Evolutionary conservation across 2,888 invertebrate genomes (phyloP).

Genomic region (Myathropa florea): DNA sequence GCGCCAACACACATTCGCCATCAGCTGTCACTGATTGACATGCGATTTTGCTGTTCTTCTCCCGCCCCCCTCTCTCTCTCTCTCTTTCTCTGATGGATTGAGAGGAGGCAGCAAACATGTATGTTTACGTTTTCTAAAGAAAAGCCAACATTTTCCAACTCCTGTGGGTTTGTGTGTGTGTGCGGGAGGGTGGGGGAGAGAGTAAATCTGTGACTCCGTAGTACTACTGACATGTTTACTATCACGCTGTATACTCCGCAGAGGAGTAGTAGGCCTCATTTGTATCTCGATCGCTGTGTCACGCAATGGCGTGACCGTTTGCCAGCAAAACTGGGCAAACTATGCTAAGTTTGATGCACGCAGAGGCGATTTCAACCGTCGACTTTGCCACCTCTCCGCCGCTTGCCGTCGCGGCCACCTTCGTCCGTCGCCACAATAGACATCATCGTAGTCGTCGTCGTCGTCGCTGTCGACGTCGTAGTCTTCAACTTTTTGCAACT

Average conservation of each 20-base stretch:
- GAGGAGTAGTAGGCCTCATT: slow-evolving; percentile 64
- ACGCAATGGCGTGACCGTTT: slow-evolving; percentile 74
- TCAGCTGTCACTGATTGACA: slow-evolving; percentile 65
- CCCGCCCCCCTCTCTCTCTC: slow-evolving; percentile 24
- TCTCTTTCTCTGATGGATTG: too few species aligned
- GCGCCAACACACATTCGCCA: slow-evolving; percentile 22
- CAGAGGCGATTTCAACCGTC: slow-evolving; percentile 58
- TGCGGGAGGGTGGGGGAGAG: slow-evolving; percentile 6
- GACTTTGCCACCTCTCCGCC: slow-evolving; percentile 3
- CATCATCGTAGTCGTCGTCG: not conserved
- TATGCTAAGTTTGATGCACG: slow-evolving; percentile 69
- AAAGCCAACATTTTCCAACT: slow-evolving; percentile 65
- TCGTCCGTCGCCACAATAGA: not conserved
- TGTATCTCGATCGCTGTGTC: slow-evolving; percentile 73
- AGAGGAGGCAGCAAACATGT: slow-evolving; percentile 45
- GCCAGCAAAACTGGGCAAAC: slow-evolving; percentile 67
- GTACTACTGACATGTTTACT: slow-evolving; percentile 68
- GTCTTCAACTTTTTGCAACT: too few species aligned
- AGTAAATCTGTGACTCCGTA: slow-evolving; percentile 11
- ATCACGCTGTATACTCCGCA: slow-evolving; percentile 14
- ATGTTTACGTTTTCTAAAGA: slow-evolving; percentile 61
- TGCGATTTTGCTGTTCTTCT: slow-evolving; percentile 27
- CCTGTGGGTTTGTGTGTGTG: not conserved
- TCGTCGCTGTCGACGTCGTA: slow-evolving; percentile 38
- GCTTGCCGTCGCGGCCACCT: not conserved